These are phyloP conservation scores for Plutomurus gul DNA, from an alignment of 1,140 invertebrate genomes.

Conservation along the genomic window DNA sequence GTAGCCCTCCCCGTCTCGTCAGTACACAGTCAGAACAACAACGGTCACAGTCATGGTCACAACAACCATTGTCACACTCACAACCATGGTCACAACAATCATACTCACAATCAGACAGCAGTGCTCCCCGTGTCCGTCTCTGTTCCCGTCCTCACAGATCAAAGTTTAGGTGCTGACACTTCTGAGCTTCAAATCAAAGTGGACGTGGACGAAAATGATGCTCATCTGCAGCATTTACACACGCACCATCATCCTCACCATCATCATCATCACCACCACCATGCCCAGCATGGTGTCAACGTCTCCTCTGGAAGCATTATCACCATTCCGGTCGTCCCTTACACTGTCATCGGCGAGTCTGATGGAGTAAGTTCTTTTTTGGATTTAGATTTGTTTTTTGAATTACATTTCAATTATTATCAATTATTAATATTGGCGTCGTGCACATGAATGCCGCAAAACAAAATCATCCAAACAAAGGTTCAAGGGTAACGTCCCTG, in stretches of 20 bases:
- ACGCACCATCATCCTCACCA: background rate
- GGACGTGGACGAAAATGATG: conserved; percentile 31
- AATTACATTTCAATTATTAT: background rate
- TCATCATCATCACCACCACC: conserved; percentile 2
- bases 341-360: conserved; percentile 47
- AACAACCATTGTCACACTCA: background rate
- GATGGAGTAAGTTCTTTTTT: conserved; percentile 35
- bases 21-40: background rate
- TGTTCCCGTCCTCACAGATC: conserved; percentile 8
- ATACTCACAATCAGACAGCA: background rate
- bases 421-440: background rate
- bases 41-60: conserved; percentile 1
- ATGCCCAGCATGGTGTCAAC: conserved; percentile 30
- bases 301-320: conserved; percentile 47
- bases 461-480: too few relatives aligned
- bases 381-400: background rate
- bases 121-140: conserved; percentile 11
- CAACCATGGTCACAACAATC: background rate
- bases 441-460: background rate
- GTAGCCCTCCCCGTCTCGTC: background rate
- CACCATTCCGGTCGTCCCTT: conserved; percentile 50
- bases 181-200: conserved; percentile 13
- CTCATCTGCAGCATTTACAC: background rate
- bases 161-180: conserved; percentile 3
- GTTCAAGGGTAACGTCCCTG: too few relatives aligned